Percentiles rank a stretch among this genome's conserved stretches.
These are phyloP conservation scores for Stichodactyla mertensii DNA, from an alignment of 64 coral and sea anemone species.

Conservation along the genomic window DNA sequence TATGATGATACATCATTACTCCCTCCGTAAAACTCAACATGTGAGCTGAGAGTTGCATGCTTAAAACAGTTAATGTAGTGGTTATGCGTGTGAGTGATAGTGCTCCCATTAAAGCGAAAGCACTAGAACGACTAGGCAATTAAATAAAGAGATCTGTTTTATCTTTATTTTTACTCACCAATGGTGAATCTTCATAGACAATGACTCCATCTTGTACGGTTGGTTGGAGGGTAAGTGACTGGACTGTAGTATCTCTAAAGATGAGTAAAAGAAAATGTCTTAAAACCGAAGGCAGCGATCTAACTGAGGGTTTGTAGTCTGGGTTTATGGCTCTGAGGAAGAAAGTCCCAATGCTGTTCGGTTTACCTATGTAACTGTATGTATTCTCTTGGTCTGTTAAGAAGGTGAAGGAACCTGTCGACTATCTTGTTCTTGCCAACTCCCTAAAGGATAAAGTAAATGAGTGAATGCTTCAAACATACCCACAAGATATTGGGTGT, in stretches of 20 bases:
- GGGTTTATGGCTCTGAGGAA: no score
- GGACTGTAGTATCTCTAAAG: constrained; percentile 92
- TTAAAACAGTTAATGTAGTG: no score
- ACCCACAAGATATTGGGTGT: background rate
- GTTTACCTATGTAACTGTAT: constrained; percentile 90
- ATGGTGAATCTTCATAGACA: constrained; percentile 95
- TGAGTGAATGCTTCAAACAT: background rate
- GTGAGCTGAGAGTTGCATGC: no score
- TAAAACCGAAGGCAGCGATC: background rate
- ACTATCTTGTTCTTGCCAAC: constrained; percentile 99
- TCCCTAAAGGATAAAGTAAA: constrained; percentile 30
- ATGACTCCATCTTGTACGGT: constrained; percentile 98
- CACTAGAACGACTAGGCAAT: no score
- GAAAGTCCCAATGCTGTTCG: no score
- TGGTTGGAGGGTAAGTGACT: constrained; percentile 89
- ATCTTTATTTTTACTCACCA: constrained; percentile 40
- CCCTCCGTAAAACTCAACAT: no score
- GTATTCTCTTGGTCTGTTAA: constrained; percentile 93
- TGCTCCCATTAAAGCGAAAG: no score
- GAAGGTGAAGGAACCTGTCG: constrained; percentile 85
- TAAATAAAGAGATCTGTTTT: no score
- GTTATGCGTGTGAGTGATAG: no score
- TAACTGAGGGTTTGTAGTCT: no score
- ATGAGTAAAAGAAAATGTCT: background rate
- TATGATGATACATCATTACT: no score